A percentile compares a stretch with the other conserved stretches of the same genome.
phyloP scores from a whole-genome alignment of 2,113 vertebrate species.

The Halcyon malimbica region DNA sequence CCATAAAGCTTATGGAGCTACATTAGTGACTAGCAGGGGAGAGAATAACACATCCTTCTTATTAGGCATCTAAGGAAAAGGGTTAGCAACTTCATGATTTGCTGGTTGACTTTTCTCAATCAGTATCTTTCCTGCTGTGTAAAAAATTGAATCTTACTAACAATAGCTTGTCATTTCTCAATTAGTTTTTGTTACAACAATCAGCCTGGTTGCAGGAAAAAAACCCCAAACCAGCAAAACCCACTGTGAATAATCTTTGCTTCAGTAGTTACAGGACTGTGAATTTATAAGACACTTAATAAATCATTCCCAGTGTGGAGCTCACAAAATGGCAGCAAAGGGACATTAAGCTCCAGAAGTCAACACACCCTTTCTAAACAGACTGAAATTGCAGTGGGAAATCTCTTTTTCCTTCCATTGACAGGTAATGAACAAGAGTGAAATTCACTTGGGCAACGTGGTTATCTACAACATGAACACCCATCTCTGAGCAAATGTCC shows the following conservation, averaged over 20 bases:
- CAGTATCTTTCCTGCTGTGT: not conserved
- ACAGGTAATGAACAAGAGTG: not conserved
- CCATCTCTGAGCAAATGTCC: not conserved
- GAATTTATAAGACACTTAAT: not conserved
- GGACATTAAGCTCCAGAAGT: not conserved
- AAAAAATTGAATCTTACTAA: not conserved
- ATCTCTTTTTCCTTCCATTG: not conserved
- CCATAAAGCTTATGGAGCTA: not conserved
- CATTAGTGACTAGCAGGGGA: not conserved
- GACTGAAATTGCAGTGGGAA: not conserved
- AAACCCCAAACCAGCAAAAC: not conserved
- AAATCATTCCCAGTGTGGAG: not conserved
- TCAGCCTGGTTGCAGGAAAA: not conserved
- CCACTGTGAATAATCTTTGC: not conserved
- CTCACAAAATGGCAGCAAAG: not conserved
- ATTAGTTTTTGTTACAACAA: not conserved
- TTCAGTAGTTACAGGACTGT: not conserved
- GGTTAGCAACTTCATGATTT: not conserved
- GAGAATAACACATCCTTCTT: not conserved
- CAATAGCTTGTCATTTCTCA: not conserved
- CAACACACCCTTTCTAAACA: not conserved
- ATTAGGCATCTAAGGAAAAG: not conserved
- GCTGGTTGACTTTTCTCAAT: not conserved
- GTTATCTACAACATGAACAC: not conserved
- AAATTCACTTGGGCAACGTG: not conserved